These are phyloP conservation scores for Glaucopsyche alexis DNA, from an alignment of 2,888 invertebrate species.

Conservation along the genomic window DNA sequence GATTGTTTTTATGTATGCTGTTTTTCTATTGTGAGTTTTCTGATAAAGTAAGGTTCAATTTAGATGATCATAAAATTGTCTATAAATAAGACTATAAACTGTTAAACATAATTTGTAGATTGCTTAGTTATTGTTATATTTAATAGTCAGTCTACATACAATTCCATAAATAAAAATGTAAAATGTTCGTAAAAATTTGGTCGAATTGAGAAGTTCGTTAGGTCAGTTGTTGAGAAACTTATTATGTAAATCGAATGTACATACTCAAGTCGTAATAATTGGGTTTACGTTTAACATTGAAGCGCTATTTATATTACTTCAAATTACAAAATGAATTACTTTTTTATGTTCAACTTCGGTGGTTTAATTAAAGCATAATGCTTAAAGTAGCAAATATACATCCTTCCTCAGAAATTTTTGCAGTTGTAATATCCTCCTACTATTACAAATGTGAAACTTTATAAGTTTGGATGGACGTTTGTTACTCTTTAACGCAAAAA, in stretches of 20 bases:
- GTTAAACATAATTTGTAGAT: background rate
- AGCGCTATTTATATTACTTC: too few species aligned
- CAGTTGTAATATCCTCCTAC: too few species aligned
- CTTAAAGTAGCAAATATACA: too few species aligned
- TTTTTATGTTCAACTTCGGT: too few species aligned
- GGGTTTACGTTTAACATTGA: background rate
- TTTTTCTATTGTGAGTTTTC: background rate
- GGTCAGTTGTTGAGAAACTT: background rate
- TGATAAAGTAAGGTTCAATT: too few species aligned
- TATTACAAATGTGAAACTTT: too few species aligned
- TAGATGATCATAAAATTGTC: background rate
- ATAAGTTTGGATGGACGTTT: too few species aligned
- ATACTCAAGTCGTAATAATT: background rate
- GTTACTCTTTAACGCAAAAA: too few species aligned
- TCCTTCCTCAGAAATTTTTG: too few species aligned
- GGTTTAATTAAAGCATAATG: too few species aligned
- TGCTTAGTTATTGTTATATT: background rate
- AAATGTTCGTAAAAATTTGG: background rate
- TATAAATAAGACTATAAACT: background rate
- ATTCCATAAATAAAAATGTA: background rate
- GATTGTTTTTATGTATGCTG: background rate
- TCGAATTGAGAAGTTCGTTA: background rate
- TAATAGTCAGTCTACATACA: background rate
- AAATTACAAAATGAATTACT: too few species aligned
- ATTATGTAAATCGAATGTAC: slow-evolving; percentile 10